Evolutionary conservation across 2,888 invertebrate species (phyloP).

Genomic region (Hirtodrosophila histrioides): DNA sequence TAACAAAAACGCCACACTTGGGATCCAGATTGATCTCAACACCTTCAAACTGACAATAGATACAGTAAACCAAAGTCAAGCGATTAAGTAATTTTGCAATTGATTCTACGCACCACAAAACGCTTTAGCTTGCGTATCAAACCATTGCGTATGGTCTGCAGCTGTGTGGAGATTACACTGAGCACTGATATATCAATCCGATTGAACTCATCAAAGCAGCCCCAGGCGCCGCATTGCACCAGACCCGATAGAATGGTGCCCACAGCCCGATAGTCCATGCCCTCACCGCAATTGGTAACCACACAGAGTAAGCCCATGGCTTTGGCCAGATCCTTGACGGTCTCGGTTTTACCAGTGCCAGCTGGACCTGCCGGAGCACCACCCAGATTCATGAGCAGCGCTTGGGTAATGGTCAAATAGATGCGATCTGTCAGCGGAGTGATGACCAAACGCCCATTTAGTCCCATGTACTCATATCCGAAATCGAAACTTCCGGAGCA

Average conservation of each 20-base stretch:
- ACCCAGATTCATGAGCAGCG: constrained; percentile 95
- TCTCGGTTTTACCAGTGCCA: constrained; percentile 91
- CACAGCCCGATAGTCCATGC: constrained; percentile 95
- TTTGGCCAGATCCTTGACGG: constrained; percentile 95
- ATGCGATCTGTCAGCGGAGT: constrained; percentile 97
- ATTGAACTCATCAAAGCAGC: constrained; percentile 98
- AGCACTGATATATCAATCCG: constrained; percentile 95
- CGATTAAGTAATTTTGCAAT: fast-evolving
- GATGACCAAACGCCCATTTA: constrained; percentile 95
- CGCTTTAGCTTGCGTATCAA: constrained; percentile 89
- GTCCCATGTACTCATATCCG: constrained; percentile 97
- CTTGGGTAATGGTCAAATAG: constrained; percentile 96
- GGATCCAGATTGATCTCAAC: constrained; percentile 92
- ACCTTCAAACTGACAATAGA: constrained; percentile 89
- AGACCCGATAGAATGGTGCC: constrained; percentile 88
- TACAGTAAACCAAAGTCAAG: background rate
- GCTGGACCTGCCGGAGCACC: constrained; percentile 93
- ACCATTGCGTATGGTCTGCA: constrained; percentile 94
- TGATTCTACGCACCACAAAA: constrained; percentile 87
- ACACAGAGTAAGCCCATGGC: constrained; percentile 92
- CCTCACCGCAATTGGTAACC: constrained; percentile 96
- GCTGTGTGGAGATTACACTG: constrained; percentile 95
- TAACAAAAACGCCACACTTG: constrained; percentile 96
- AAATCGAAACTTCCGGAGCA: constrained; percentile 94
- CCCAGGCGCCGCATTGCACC: constrained; percentile 92